Evolutionary conservation across 2,113 vertebrate species (phyloP).

Genomic region (Mastomys coucha): DNA sequence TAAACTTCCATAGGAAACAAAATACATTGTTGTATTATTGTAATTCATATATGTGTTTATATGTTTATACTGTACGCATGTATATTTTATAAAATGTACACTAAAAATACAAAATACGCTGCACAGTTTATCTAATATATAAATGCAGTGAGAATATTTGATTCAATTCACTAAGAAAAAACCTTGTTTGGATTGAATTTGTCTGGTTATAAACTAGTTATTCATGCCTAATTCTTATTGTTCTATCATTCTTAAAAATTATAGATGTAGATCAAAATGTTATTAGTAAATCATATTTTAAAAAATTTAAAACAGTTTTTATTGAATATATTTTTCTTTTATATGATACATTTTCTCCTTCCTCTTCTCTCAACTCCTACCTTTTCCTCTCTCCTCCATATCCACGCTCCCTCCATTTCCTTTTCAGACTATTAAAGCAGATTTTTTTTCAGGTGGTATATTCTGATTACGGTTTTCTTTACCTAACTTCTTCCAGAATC

Average conservation of each 20-base stretch:
- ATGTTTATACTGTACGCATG: not conserved
- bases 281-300: slow-evolving; percentile 1
- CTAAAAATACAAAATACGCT: not conserved
- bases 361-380: not conserved
- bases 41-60: not conserved
- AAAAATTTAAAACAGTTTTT: not conserved
- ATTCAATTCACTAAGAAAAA: slow-evolving; percentile 31
- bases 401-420: not conserved
- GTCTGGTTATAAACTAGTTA: not conserved
- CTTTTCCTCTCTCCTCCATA: not conserved
- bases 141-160: slow-evolving; percentile 28
- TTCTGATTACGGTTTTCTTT: not conserved
- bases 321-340: not conserved
- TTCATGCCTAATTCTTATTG: not conserved
- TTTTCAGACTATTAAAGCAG: not conserved
- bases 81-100: not conserved
- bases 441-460: not conserved
- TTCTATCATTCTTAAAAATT: not conserved
- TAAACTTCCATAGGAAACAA: not conserved
- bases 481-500: not conserved
- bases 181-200: slow-evolving; percentile 44
- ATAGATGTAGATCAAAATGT: slow-evolving; percentile 19
- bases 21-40: too few relatives aligned
- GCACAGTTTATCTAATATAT: not conserved
- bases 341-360: not conserved